These are phyloP conservation scores for Crambe crambe DNA, from an alignment of 37 sponge, comb jelly and placozoan genomes.

Conservation along the genomic window DNA sequence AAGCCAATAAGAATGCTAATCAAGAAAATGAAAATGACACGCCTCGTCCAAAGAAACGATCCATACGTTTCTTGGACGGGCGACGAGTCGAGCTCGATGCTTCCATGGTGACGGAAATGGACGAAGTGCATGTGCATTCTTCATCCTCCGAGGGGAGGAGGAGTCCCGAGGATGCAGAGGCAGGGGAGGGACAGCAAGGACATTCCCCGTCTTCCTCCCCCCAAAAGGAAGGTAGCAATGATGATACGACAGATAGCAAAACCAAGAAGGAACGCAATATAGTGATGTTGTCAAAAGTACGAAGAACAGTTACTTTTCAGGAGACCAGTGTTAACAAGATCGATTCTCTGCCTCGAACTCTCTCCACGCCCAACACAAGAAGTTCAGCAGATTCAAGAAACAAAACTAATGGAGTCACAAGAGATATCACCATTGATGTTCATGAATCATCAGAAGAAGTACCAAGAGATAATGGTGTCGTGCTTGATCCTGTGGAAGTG, in stretches of 20 bases:
- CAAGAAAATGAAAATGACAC: background rate
- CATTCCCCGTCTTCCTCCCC: too few species aligned
- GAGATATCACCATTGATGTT: too few species aligned
- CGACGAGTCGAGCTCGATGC: background rate
- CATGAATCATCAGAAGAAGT: too few species aligned
- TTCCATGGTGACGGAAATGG: background rate
- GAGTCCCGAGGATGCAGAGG: too few species aligned
- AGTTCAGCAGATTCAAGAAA: too few species aligned
- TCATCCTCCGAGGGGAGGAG: too few species aligned
- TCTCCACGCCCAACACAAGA: too few species aligned
- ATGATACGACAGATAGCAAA: background rate
- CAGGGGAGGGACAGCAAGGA: too few species aligned
- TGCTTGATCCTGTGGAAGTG: too few species aligned
- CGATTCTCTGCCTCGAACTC: background rate
- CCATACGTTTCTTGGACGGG: background rate
- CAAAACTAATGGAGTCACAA: too few species aligned
- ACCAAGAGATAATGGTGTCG: too few species aligned
- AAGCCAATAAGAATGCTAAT: constrained; percentile 29
- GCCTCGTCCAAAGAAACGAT: background rate
- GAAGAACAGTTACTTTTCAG: background rate
- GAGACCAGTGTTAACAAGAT: background rate
- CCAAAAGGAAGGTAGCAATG: background rate
- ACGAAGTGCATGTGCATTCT: background rate
- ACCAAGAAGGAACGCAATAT: background rate
- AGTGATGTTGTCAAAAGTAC: background rate